Evolutionary conservation across 2,888 invertebrate species (phyloP), one percentile per base, ranked within the genome.

Genomic region (Parapristionchus giblindavisi): DNA sequence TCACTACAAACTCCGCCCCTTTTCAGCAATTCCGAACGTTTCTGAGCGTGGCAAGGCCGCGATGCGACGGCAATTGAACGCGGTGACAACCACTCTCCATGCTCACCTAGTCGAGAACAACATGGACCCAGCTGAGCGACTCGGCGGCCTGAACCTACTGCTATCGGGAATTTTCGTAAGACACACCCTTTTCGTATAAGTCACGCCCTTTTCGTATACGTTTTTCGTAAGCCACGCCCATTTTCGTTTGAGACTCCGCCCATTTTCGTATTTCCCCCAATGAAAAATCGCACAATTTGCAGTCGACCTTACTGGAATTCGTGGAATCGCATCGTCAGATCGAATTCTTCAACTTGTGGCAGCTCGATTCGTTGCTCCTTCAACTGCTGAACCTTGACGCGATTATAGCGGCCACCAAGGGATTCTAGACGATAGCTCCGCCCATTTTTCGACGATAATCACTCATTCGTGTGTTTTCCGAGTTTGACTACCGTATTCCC

Each of bases 341-440:
- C n/a, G 54, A 61, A 17, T 86, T 87, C 75, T 87, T 87, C 75
- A 84, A 87, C 75, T 76, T 87, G 27, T 87, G 87, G 87, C 79
- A 85, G 40, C 52, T 85, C 71, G 85, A 85, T 63, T 80, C 80
- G 0, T 75, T 85, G 5, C 76, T 86, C 51, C 75, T 84, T 8
- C 83, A 85, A 61, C 79, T 85, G n/a, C 76, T 86, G 8, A 84
- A 86, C 63, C 66, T 81, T 38, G 81, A 81, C 63, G 76, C 76
- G 3, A 81, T 80, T 56, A 24, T 81, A 24, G 78, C 75, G 27
- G 40, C 74, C 24, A 61, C 68, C 32, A 65, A 51, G 54, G 51
- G 61, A 14, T 68, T 68, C 68, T 68, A n/a, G n/a, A n/a, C n/a
- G n/a, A n/a, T n/a, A n/a, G n/a, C n/a, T n/a, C n/a, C n/a, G n/a